A percentile compares a stretch with the other conserved stretches of the same genome.
Evolutionary conservation across 2,888 invertebrate species (phyloP).

Genomic region (Caenorhabditis sp.): DNA sequence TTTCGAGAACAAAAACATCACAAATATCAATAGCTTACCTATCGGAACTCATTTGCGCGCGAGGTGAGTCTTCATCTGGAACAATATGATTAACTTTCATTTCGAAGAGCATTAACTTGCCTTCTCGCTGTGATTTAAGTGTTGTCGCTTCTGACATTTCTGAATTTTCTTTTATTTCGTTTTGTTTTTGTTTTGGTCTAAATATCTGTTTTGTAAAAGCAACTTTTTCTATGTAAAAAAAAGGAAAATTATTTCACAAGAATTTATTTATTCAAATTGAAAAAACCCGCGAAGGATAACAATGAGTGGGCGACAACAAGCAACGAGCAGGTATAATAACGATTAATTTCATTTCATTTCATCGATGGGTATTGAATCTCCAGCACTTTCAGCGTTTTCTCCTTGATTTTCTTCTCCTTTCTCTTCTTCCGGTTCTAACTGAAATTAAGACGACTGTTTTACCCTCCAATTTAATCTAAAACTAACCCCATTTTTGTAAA

Average conservation of each 20-base stretch:
- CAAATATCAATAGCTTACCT: slow-evolving; percentile 6
- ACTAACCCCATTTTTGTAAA: background rate
- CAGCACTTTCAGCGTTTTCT: background rate
- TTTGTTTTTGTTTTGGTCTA: background rate
- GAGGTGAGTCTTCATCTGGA: slow-evolving; percentile 23
- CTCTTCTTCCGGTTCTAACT: slow-evolving; percentile 4
- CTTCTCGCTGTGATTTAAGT: too few species aligned
- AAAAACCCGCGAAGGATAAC: background rate
- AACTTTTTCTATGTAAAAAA: background rate
- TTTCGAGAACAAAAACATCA: background rate
- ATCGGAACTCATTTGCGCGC: slow-evolving; percentile 21
- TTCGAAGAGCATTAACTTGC: too few species aligned
- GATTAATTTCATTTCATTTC: background rate
- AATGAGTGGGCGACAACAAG: background rate
- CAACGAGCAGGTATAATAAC: background rate
- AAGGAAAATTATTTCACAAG: background rate
- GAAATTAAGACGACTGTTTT: background rate
- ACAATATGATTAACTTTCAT: too few species aligned
- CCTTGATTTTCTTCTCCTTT: background rate
- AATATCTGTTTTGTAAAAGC: background rate
- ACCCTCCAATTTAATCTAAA: background rate
- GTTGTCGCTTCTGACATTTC: background rate
- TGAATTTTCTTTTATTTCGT: background rate
- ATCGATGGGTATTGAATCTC: background rate
- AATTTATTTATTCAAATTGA: background rate